A percentile compares a stretch with the other conserved stretches of the same genome.
Conservation (phyloP, 2,113 vertebrate genomes). For the Neodontobutis hainanensis region DNA sequence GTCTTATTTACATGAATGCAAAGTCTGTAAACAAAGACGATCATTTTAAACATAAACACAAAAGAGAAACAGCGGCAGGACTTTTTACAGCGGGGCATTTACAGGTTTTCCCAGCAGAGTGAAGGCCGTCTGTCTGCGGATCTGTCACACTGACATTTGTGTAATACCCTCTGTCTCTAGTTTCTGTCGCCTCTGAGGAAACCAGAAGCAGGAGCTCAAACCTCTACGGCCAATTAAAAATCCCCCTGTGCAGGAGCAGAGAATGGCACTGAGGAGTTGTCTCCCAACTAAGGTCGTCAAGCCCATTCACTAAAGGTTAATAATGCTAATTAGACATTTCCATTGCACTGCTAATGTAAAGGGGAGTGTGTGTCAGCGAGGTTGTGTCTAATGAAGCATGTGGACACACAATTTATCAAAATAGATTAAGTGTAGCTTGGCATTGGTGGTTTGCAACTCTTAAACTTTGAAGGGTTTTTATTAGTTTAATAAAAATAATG, state of each 20-base stretch:
- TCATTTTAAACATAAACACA: background rate
- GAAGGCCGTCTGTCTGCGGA: conserved; percentile 40
- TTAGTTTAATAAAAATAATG: no score
- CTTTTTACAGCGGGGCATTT: conserved; percentile 54
- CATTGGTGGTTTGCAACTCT: background rate
- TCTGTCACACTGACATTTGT: conserved; percentile 37
- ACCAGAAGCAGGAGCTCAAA: conserved; percentile 14
- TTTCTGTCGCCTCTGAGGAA: conserved; percentile 17
- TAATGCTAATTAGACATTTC: conserved; percentile 65
- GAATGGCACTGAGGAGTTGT: conserved; percentile 38
- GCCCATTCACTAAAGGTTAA: conserved; percentile 69
- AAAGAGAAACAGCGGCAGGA: conserved; percentile 9
- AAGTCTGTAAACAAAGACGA: background rate
- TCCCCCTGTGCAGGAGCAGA: conserved; percentile 45
- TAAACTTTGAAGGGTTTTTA: no score
- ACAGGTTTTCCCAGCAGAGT: conserved; percentile 60
- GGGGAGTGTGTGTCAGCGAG: background rate
- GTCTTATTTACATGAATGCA: conserved; percentile 16
- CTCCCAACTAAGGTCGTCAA: conserved; percentile 54
- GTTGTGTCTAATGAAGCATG: background rate
- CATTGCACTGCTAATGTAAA: conserved; percentile 33
- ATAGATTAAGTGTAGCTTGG: background rate
- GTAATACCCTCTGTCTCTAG: conserved; percentile 25
- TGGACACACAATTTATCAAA: background rate
- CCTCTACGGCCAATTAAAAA: conserved; percentile 72